Evolutionary conservation across 2,113 vertebrate species (phyloP), one percentile per base, ranked within the genome.

Genomic region (Microtus ochrogaster): DNA sequence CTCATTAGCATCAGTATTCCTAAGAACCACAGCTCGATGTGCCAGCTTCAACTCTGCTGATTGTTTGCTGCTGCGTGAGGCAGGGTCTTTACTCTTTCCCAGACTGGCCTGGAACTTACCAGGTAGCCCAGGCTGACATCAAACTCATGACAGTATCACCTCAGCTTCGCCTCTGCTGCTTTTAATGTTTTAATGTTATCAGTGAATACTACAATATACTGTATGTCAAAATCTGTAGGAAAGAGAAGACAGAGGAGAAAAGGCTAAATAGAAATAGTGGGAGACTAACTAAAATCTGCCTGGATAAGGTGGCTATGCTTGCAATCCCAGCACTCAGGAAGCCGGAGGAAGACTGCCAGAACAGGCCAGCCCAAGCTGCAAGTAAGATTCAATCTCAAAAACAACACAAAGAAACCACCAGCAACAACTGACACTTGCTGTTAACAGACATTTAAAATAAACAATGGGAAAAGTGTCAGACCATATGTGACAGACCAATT

Each of bases 151-250:
- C 41, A 85, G 21, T 30, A 86, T 22, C 39, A 30, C 10, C 17
- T 70, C 3, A 47, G 65, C 44, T 21, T 47, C 63, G 22, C 10
- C 72, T 82, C 93, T 36, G 55, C 44, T 93, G 24, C 65, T 91
- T 58, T 95, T 92, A 96, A 63, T 95, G 17, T 39, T 84, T 77
- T 91, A 52, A 10, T 91, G 14, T 73, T 21, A 28, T 72, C n/a
- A 92, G 88, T 89, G 92, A 90, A 2, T 55, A 93, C 26, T 68
- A 78, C 13, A 39, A 39, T 61, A 36, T 74, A 88, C 22, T 84
- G n/a, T 19, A 95, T 74, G 92, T 74, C 24, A 93, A 97, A 79
- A 88, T 78, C 72, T 76, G 72, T 44, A 16, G 14, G 4, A 36
- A 66, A 88, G 24, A 76, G 73, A 94, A 73, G 44, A 55, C 1